phyloP scores from a whole-genome alignment of 2,113 vertebrate genomes.

The Microcebus griseorufus region DNA sequence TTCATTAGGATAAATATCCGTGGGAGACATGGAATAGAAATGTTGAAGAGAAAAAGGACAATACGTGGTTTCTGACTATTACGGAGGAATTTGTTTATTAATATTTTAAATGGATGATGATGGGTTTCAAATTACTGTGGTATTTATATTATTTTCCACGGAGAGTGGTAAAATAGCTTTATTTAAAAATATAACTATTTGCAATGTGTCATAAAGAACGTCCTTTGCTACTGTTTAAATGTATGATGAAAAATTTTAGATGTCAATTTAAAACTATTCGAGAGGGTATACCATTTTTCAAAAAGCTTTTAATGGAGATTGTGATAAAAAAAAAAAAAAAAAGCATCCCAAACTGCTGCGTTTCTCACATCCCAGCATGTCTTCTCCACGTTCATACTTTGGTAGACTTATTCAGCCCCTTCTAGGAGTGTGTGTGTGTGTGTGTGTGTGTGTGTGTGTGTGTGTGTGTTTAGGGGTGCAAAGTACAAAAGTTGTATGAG shows the following conservation, averaged over 20 bases:
- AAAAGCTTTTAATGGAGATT: not conserved
- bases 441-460: not conserved
- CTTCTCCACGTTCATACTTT: not conserved
- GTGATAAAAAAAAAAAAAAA: not conserved
- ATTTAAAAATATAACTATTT: not conserved
- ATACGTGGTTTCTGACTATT: not conserved
- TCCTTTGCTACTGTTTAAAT: not conserved
- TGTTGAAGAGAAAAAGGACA: not conserved
- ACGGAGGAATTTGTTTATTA: not conserved
- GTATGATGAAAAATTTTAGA: not conserved
- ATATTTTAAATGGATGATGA: not conserved
- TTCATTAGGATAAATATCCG: not conserved
- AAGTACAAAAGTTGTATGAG: not conserved
- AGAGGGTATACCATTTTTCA: not conserved
- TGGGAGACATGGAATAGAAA: not conserved
- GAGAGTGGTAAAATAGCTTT: not conserved
- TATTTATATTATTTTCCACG: not conserved
- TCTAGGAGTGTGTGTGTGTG: no score
- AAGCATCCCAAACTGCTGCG: not conserved
- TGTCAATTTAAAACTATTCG: conserved; percentile 9
- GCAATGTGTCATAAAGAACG: not conserved
- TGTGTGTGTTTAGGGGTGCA: not conserved
- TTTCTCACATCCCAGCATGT: not conserved
- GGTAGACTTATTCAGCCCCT: not conserved
- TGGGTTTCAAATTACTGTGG: not conserved